These are phyloP conservation scores for Limnothrissa miodon DNA, from an alignment of 2,113 vertebrate species.

Conservation along the genomic window DNA sequence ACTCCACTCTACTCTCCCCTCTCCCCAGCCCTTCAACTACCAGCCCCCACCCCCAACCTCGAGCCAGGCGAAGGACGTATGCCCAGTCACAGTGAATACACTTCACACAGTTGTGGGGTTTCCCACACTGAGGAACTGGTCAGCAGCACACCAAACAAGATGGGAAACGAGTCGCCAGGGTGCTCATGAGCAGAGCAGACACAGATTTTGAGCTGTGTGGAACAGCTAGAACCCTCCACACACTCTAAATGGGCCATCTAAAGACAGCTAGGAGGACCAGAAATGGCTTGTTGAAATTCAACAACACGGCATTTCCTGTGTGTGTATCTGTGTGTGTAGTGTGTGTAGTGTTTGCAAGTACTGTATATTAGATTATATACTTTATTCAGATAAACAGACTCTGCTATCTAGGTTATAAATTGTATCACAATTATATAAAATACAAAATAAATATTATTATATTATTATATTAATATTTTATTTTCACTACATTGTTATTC, in stretches of 20 bases:
- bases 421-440: no score
- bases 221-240: not conserved
- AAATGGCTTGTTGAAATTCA: not conserved
- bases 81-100: not conserved
- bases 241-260: not conserved
- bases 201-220: not conserved
- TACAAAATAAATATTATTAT: no score
- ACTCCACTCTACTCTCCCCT: conserved; percentile 57
- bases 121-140: not conserved
- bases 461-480: no score
- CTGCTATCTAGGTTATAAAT: no score
- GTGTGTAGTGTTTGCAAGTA: not conserved
- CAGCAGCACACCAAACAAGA: not conserved
- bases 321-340: not conserved
- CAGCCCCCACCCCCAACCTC: conserved; percentile 31
- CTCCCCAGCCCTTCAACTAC: conserved; percentile 61
- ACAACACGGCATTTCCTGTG: not conserved
- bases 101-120: conserved; percentile 31
- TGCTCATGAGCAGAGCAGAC: not conserved
- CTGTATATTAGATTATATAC: no score
- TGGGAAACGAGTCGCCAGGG: not conserved
- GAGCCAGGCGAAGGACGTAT: not conserved
- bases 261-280: not conserved
- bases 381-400: no score
- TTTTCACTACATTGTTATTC: no score